Evolutionary conservation across 2,113 vertebrate genomes (phyloP).

Genomic region (Chaenogobius annularis): DNA sequence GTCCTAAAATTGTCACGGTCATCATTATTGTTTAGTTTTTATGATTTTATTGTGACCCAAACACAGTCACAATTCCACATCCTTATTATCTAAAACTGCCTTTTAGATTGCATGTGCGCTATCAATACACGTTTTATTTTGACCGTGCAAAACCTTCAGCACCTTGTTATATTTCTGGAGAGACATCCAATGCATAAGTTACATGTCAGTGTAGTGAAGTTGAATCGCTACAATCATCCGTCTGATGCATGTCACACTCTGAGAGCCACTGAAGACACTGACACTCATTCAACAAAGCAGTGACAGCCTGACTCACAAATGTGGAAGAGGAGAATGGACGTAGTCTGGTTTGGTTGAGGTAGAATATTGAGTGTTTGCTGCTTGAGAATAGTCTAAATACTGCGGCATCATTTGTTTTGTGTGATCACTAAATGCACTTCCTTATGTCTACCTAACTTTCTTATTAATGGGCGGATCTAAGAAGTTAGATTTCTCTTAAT

Average conservation of each 20-base stretch:
- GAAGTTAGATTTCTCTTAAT: too few species aligned
- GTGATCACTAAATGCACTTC: neutral
- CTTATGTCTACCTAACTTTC: too few species aligned
- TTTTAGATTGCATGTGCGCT: neutral
- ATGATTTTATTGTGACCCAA: too few species aligned
- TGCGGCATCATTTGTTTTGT: neutral
- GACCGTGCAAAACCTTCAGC: neutral
- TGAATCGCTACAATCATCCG: neutral
- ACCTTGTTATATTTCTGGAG: neutral
- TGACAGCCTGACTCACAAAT: slow-evolving; percentile 2
- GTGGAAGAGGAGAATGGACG: neutral
- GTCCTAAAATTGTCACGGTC: too few species aligned
- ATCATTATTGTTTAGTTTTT: too few species aligned
- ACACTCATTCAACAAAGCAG: neutral
- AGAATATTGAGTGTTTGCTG: neutral
- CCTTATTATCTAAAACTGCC: neutral
- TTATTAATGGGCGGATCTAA: too few species aligned
- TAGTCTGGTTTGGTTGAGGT: neutral
- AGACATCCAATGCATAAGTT: neutral
- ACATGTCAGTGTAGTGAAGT: neutral
- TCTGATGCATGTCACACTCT: slow-evolving; percentile 11
- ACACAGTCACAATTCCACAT: neutral
- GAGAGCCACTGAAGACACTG: neutral
- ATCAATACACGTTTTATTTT: neutral
- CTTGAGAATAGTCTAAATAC: neutral